A percentile compares a stretch with the other conserved stretches of the same genome.
Conservation (phyloP, 2,888 invertebrate species). For the Rhagium mordax region DNA sequence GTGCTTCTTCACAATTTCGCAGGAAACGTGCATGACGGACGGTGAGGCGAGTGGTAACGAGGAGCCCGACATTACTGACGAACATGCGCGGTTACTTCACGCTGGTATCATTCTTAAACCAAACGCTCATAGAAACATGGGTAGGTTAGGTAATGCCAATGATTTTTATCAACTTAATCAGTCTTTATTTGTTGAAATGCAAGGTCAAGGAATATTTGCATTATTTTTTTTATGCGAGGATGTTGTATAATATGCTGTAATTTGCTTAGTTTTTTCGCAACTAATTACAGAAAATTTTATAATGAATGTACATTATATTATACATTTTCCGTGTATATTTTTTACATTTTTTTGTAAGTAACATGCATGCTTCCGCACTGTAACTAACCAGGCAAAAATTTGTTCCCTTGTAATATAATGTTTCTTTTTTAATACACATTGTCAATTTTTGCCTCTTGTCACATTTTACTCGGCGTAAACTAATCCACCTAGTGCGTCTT, state of each 20-base stretch:
- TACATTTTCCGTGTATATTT: background rate
- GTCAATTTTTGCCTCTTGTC: background rate
- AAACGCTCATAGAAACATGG: slow-evolving; percentile 65
- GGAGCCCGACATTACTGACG: slow-evolving; percentile 81
- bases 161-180: background rate
- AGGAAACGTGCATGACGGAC: slow-evolving; percentile 74
- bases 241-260: background rate
- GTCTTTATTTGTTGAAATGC: background rate
- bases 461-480: slow-evolving; percentile 1
- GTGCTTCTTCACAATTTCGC: slow-evolving; percentile 54
- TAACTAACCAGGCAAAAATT: slow-evolving; percentile 6
- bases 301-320: background rate
- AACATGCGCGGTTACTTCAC: slow-evolving; percentile 79
- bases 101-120: slow-evolving; percentile 69
- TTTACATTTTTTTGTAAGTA: background rate
- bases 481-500: too few species aligned
- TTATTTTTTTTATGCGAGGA: slow-evolving; percentile 1
- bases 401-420: background rate
- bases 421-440: too few species aligned
- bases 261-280: too few species aligned
- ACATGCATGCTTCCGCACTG: slow-evolving; percentile 12
- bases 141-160: slow-evolving; percentile 59
- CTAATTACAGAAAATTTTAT: too few species aligned
- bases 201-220: background rate
- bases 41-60: slow-evolving; percentile 75